Evolutionary conservation across 1,140 invertebrate genomes (phyloP).

Genomic region (Scylla paramamosain): DNA sequence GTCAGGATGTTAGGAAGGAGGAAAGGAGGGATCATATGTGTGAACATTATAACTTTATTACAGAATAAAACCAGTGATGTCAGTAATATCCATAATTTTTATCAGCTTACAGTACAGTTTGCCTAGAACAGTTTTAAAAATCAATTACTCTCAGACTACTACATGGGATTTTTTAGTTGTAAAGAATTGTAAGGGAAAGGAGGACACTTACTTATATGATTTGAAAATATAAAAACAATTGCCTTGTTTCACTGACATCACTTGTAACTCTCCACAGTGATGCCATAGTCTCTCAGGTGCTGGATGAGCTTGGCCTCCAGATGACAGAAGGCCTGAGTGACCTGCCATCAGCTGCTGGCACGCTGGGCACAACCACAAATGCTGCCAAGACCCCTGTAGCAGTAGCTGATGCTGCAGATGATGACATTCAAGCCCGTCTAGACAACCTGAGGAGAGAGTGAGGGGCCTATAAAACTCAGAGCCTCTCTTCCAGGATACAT

Average conservation of each 20-base stretch:
- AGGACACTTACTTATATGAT: background rate
- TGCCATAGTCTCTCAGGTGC: constrained; percentile 94
- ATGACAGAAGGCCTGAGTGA: constrained; percentile 93
- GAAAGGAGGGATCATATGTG: background rate
- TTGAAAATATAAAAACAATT: background rate
- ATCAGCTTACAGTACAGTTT: too few relatives aligned
- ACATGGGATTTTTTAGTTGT: too few relatives aligned
- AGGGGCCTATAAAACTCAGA: background rate
- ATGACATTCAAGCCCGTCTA: constrained; percentile 95
- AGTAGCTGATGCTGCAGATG: constrained; percentile 85
- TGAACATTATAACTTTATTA: background rate
- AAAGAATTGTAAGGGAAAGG: background rate
- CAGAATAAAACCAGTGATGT: too few relatives aligned
- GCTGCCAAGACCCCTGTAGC: constrained; percentile 83
- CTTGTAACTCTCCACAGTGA: constrained; percentile 83
- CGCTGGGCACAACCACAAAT: constrained; percentile 82
- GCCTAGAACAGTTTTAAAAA: too few relatives aligned
- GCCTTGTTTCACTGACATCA: too few relatives aligned
- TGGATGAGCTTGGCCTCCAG: constrained; percentile 98
- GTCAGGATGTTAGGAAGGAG: background rate
- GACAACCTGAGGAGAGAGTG: constrained; percentile 85
- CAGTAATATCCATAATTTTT: too few relatives aligned
- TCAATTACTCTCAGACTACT: too few relatives aligned
- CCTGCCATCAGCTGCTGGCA: constrained; percentile 88
- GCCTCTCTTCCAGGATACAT: background rate